A percentile compares a stretch with the other conserved stretches of the same genome.
These are phyloP conservation scores for Ophiothrix spiculata DNA, from an alignment of 35 echinoderm and acorn worm species.

Conservation along the genomic window DNA sequence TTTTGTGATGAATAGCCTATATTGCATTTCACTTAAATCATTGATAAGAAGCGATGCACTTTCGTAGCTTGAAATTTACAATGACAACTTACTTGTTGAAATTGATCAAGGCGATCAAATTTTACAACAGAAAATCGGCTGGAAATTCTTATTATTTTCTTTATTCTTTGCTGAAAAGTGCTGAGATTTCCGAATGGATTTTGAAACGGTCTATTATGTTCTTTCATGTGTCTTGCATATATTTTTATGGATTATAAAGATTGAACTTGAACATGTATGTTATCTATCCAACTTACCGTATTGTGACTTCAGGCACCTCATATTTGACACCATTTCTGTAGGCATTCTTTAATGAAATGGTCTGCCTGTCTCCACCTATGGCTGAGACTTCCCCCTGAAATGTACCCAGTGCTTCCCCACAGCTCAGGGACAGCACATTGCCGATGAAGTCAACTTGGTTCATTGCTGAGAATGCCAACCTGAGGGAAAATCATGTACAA, in stretches of 20 bases:
- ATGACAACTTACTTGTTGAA: no score
- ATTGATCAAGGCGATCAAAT: no score
- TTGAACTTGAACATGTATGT: no score
- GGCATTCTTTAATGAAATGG: conserved; percentile 66
- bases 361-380: conserved; percentile 73
- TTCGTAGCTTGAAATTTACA: neutral
- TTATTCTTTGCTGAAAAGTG: no score
- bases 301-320: conserved; percentile 83
- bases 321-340: conserved; percentile 90
- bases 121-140: no score
- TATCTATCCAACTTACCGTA: conserved; percentile 42
- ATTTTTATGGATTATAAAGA: neutral
- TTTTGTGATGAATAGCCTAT: neutral
- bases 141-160: no score
- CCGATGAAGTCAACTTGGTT: conserved; percentile 73
- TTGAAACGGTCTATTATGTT: no score
- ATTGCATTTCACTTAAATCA: neutral
- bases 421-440: conserved; percentile 78
- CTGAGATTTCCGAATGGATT: no score
- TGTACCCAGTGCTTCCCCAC: conserved; percentile 82
- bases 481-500: no score
- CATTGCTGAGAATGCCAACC: no score
- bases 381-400: conserved; percentile 87
- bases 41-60: no score
- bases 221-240: neutral